Percentiles rank a stretch among this genome's conserved stretches.
These are phyloP conservation scores for Caerostris darwini DNA, from an alignment of 1,140 invertebrate species.

Conservation along the genomic window DNA sequence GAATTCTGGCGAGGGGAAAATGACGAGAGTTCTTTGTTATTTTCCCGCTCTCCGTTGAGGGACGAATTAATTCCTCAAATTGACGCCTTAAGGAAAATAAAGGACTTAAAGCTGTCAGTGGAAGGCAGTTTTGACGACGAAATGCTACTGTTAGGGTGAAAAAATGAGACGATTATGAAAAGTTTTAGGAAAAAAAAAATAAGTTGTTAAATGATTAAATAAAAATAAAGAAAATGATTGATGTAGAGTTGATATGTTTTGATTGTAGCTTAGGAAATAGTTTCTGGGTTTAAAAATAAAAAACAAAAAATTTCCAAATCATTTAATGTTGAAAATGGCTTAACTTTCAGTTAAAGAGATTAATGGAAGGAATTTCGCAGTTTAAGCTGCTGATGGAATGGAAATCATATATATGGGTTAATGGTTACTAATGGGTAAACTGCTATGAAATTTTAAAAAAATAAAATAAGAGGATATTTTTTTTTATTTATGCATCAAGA, in stretches of 20 bases:
- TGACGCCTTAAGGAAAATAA: slow-evolving; percentile 12
- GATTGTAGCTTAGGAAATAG: background rate
- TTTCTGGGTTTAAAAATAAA: too few relatives aligned
- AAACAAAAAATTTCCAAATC: too few relatives aligned
- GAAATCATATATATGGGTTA: too few relatives aligned
- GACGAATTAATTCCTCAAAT: slow-evolving; percentile 29
- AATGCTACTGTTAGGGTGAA: background rate
- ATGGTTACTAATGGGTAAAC: too few relatives aligned
- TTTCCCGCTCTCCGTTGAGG: background rate
- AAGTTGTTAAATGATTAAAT: too few relatives aligned
- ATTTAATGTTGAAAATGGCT: too few relatives aligned
- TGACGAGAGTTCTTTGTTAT: slow-evolving; percentile 26
- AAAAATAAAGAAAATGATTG: background rate
- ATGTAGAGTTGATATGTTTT: background rate
- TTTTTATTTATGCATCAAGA: too few relatives aligned
- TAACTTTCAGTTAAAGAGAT: too few relatives aligned
- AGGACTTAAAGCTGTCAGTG: slow-evolving; percentile 17
- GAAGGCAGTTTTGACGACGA: background rate
- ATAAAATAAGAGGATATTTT: too few relatives aligned
- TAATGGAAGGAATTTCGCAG: too few relatives aligned
- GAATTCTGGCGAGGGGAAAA: background rate
- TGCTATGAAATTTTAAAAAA: too few relatives aligned
- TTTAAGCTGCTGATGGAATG: too few relatives aligned
- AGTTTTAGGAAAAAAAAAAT: background rate
- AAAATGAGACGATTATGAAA: background rate